Evolutionary conservation across 2,888 invertebrate species (phyloP), one percentile per base, ranked within the genome.

Genomic region (Eupeodes latifasciatus): DNA sequence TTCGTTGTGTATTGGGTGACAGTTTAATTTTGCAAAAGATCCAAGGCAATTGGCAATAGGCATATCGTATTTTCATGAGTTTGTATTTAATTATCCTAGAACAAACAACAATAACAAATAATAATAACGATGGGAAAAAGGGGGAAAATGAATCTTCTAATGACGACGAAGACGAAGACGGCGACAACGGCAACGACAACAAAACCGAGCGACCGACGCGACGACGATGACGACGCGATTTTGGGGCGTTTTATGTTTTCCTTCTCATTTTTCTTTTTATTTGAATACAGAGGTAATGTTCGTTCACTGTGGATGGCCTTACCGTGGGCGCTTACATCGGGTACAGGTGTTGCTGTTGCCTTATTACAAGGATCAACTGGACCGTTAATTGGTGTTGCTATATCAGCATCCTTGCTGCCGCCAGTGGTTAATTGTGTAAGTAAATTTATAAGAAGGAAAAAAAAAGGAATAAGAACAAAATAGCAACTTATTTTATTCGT

Each of bases 331-430:
- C 91, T 96, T 77, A 96, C 96, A 40, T 96, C 96, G 11, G 96
- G 96, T 14, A 96, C 96, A 7, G 98, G 97, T 10, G 97, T 98
- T 14, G 97, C 97, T 2, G 94, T 98, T 27, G 97, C 97, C n/a
- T 94, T 98, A 75, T 94, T 98, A 0, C 97, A 97, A 91, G 97
- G 97, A 51, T 97, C 97, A 92, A 96, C 96, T 57, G 97, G 97
- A 0, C 97, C 97, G 0, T 94, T 98, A 69, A 97, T 98, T 89
- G 98, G 97, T 82, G 97, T 98, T 75, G 98, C 98, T n/a, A 98
- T 98, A 92, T 97, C 97, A 19, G 97, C 97, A 0, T 97, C 97
- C 0, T 94, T 98, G 74, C 92, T 98, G 83, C 98, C 98, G 27
- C 98, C 97, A 5, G 96, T 97, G 79, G 97, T 97, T 36, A 98